Conservation (phyloP, 2,797 vertebrate species). For the Taeniopygia guttata region DNA sequence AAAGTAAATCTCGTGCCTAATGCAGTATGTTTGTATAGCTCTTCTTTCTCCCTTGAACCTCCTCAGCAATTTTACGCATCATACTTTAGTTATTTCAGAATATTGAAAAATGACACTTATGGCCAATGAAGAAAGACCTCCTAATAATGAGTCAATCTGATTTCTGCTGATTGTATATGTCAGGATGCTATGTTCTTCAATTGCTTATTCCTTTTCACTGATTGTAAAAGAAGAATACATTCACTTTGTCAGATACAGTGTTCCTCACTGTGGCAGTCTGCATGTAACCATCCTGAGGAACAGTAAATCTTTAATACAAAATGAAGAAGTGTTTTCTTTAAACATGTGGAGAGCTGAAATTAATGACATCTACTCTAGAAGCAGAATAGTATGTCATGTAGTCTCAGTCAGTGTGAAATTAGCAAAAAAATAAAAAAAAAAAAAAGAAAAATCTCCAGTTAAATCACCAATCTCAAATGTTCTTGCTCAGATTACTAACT, state of each 20-base stretch:
- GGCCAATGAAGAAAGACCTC: neutral
- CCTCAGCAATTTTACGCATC: neutral
- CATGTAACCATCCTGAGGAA: neutral
- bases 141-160: neutral
- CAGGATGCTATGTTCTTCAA: neutral
- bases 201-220: neutral
- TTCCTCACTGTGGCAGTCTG: neutral
- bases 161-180: neutral
- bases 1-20: neutral
- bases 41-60: neutral
- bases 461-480: neutral
- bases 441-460: neutral
- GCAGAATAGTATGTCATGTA: neutral
- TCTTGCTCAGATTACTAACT: neutral
- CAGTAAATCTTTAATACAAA: neutral
- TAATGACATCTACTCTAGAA: neutral
- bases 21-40: neutral
- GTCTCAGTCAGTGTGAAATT: neutral
- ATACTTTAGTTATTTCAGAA: neutral
- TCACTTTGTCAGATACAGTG: neutral
- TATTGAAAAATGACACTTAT: neutral
- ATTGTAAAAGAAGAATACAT: neutral
- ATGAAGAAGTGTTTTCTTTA: neutral
- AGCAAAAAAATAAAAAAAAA: neutral
- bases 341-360: neutral